These are phyloP conservation scores for Apostichopus leukothele DNA, from an alignment of 53 echinoderm and acorn worm species.

Conservation along the genomic window DNA sequence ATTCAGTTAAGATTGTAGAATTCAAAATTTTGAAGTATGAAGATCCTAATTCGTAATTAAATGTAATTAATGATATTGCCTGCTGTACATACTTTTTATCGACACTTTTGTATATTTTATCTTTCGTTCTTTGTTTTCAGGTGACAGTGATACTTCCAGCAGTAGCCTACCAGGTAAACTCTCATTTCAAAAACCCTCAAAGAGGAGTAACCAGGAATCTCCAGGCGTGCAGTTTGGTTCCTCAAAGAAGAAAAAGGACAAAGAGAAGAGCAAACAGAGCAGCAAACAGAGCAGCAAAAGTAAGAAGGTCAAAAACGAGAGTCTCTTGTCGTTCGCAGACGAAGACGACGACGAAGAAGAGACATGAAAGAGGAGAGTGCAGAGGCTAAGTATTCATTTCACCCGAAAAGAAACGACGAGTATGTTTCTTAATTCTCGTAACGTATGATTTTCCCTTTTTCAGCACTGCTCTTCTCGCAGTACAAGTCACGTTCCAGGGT, in stretches of 20 bases:
- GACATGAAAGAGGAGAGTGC: neutral
- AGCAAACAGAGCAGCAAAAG: conserved; percentile 48
- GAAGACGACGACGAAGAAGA: conserved; percentile 62
- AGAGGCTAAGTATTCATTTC: neutral
- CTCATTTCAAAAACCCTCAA: conserved; percentile 81
- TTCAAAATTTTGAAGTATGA: too few species aligned
- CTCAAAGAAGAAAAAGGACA: conserved; percentile 73
- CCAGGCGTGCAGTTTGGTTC: conserved; percentile 67
- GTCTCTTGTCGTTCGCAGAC: conserved; percentile 85
- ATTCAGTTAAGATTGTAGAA: too few species aligned
- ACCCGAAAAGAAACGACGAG: too few species aligned
- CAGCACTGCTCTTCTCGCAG: too few species aligned
- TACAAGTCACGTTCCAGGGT: too few species aligned
- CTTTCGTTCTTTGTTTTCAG: neutral
- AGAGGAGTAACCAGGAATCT: conserved; percentile 62
- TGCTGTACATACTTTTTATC: too few species aligned
- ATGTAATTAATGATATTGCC: too few species aligned
- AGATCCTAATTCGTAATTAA: too few species aligned
- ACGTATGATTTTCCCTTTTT: too few species aligned
- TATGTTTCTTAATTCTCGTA: too few species aligned
- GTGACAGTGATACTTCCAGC: conserved; percentile 1
- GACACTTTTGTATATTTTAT: too few species aligned
- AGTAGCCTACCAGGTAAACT: conserved; percentile 60
- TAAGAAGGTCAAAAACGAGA: conserved; percentile 81
- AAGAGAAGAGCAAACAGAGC: conserved; percentile 53